Conservation (phyloP, 2,113 vertebrate species). For the human (Homo sapiens) region DNA sequence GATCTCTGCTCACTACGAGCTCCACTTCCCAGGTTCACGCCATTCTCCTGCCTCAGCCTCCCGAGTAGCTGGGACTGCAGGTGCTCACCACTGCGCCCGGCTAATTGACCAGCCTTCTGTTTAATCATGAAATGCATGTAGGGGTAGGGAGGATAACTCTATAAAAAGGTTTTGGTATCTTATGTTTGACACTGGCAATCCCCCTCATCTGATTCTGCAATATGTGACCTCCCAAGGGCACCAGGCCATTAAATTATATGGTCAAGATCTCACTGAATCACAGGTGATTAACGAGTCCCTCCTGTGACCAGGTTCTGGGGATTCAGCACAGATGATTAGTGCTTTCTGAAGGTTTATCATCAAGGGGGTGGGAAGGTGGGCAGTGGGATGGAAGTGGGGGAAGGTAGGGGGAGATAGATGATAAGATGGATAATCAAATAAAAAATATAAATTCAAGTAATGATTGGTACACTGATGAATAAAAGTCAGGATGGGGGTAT, state of each 20-base stretch:
- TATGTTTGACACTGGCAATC: not conserved
- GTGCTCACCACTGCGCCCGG: too few relatives aligned
- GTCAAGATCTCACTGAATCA: constrained; percentile 7
- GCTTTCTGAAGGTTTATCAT: not conserved
- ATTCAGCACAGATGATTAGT: not conserved
- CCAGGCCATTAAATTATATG: not conserved
- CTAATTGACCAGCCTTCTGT: not conserved
- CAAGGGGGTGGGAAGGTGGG: not conserved
- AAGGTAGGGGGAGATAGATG: not conserved
- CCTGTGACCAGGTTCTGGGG: not conserved
- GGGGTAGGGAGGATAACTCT: not conserved
- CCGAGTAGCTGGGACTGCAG: too few relatives aligned
- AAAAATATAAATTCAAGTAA: not conserved
- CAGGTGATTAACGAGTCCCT: not conserved
- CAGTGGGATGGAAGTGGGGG: not conserved
- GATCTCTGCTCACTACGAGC: too few relatives aligned
- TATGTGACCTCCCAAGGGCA: not conserved
- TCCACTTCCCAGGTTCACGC: too few relatives aligned
- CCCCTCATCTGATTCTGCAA: not conserved
- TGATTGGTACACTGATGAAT: not conserved
- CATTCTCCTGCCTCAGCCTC: too few relatives aligned
- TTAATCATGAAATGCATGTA: not conserved
- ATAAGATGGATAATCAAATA: not conserved
- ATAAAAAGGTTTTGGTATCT: not conserved
- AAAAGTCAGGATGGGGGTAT: not conserved